These are phyloP conservation scores for Podarcis siculus DNA, from an alignment of 2,797 vertebrate species.

Conservation along the genomic window DNA sequence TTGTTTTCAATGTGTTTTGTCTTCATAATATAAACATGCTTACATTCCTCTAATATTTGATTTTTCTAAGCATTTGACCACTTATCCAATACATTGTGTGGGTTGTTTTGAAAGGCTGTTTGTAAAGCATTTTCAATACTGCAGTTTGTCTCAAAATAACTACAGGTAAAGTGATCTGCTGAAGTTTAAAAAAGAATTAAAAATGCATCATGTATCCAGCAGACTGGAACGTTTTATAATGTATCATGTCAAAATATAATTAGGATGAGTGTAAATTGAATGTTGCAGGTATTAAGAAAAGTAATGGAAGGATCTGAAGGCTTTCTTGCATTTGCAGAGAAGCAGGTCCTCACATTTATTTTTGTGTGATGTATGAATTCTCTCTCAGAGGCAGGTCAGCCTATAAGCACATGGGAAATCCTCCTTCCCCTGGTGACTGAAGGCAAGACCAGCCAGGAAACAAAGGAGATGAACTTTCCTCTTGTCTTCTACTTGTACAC, in stretches of 20 bases:
- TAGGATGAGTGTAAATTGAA: constrained; percentile 11
- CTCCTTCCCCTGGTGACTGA: background rate
- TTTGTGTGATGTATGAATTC: background rate
- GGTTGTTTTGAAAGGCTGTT: background rate
- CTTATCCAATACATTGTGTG: background rate
- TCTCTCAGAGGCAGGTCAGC: background rate
- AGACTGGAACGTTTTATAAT: constrained; percentile 15
- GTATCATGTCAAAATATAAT: background rate
- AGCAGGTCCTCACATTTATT: background rate
- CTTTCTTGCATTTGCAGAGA: background rate
- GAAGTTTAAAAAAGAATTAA: background rate
- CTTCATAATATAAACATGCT: no score
- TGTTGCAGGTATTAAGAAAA: background rate
- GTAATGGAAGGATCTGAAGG: background rate
- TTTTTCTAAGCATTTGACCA: background rate
- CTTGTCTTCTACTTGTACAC: background rate
- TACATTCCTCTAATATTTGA: background rate
- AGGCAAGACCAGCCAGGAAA: background rate
- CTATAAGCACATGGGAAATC: background rate
- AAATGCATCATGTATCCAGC: background rate
- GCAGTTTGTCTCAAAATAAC: background rate
- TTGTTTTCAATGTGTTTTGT: background rate
- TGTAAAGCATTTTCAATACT: background rate
- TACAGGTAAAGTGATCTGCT: background rate
- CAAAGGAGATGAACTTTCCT: background rate